These are phyloP conservation scores for Lutjanus erythropterus DNA, from an alignment of 2,113 vertebrate species.

Conservation along the genomic window DNA sequence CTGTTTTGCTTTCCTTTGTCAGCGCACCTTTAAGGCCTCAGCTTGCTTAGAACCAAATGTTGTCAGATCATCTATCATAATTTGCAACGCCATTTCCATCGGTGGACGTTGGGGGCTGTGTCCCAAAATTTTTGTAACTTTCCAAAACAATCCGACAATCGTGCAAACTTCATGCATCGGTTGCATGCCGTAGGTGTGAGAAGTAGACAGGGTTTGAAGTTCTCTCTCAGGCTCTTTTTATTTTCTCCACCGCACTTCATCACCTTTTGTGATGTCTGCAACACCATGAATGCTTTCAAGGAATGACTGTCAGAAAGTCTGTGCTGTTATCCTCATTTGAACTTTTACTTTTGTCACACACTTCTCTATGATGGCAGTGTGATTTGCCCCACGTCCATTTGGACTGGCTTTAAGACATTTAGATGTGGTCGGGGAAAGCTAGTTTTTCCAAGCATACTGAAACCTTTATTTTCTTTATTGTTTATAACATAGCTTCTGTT, in stretches of 20 bases:
- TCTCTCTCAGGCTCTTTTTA: not conserved
- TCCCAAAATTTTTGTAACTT: not conserved
- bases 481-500: not conserved
- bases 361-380: not conserved
- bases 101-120: not conserved
- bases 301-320: not conserved
- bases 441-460: not conserved
- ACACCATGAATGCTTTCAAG: not conserved
- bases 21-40: not conserved
- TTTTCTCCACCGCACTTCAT: not conserved
- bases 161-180: not conserved
- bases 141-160: not conserved
- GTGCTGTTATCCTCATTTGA: not conserved
- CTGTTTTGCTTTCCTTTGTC: not conserved
- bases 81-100: not conserved
- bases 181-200: not conserved
- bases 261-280: not conserved
- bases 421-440: too few relatives aligned
- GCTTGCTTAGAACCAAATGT: too few relatives aligned
- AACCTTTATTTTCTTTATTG: not conserved
- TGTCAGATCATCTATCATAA: too few relatives aligned
- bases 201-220: not conserved
- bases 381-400: not conserved
- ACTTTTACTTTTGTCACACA: not conserved
- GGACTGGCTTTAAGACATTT: not conserved